phyloP scores from a whole-genome alignment of 2,888 invertebrate genomes.

The Rhingia rostrata region DNA sequence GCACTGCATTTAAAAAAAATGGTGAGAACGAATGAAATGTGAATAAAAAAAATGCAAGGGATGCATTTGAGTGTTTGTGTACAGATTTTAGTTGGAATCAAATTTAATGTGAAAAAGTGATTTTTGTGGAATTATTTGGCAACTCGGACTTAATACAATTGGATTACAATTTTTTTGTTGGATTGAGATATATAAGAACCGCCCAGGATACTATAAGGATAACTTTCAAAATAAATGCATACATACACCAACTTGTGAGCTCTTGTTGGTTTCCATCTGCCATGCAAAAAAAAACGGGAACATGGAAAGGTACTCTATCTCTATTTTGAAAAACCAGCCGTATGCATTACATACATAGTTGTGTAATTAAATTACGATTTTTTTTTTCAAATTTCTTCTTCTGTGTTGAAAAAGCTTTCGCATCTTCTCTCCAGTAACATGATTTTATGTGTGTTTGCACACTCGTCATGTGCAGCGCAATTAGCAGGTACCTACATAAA shows the following conservation, averaged over 20 bases:
- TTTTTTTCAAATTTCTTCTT: neutral
- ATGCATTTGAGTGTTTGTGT: slow-evolving; percentile 41
- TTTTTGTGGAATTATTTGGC: slow-evolving; percentile 62
- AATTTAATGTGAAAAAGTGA: slow-evolving; percentile 35
- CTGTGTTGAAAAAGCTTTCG: slow-evolving; percentile 54
- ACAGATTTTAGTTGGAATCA: slow-evolving; percentile 14
- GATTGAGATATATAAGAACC: slow-evolving; percentile 31
- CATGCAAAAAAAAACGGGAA: slow-evolving; percentile 26
- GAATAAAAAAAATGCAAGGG: slow-evolving; percentile 18
- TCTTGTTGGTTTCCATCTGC: slow-evolving; percentile 61
- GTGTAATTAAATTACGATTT: slow-evolving; percentile 65
- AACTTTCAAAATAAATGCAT: slow-evolving; percentile 46
- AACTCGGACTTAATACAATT: slow-evolving; percentile 38
- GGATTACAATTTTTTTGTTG: slow-evolving; percentile 62
- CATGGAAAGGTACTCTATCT: slow-evolving; percentile 52
- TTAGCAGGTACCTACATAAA: slow-evolving; percentile 71
- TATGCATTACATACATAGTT: slow-evolving; percentile 58
- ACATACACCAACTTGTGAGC: slow-evolving; percentile 51
- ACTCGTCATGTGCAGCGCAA: slow-evolving; percentile 72
- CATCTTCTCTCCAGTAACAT: slow-evolving; percentile 18
- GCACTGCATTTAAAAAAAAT: slow-evolving; percentile 49
- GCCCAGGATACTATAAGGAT: slow-evolving; percentile 65
- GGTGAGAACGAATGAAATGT: slow-evolving; percentile 61
- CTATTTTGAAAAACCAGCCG: slow-evolving; percentile 14
- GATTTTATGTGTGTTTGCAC: slow-evolving; percentile 29